phyloP scores from a whole-genome alignment of 2,797 vertebrate genomes.

The Anguilla megastoma region DNA sequence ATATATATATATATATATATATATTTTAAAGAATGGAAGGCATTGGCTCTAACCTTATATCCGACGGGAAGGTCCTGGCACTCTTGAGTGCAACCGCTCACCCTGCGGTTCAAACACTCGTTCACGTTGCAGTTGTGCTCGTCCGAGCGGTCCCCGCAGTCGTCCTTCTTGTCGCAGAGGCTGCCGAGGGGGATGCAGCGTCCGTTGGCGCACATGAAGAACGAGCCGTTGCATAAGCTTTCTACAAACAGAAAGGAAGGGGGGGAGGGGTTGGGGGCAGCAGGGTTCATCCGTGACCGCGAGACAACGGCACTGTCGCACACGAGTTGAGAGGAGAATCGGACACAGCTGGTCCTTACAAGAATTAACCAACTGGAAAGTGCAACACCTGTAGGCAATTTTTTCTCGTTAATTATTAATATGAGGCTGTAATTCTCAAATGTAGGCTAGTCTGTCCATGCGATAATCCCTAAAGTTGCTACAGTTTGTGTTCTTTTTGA shows the following conservation, averaged over 20 bases:
- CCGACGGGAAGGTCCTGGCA: slow-evolving; percentile 92
- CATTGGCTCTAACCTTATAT: slow-evolving; percentile 82
- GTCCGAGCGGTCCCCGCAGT: slow-evolving; percentile 92
- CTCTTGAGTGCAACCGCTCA: slow-evolving; percentile 95
- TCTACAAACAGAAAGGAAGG: slow-evolving; percentile 60
- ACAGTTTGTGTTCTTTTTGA: background rate
- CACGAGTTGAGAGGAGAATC: background rate
- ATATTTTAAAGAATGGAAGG: background rate
- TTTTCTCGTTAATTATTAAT: background rate
- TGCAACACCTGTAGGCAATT: slow-evolving; percentile 13
- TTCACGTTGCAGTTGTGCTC: slow-evolving; percentile 93
- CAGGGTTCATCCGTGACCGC: background rate
- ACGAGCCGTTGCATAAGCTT: slow-evolving; percentile 81
- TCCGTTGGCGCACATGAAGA: slow-evolving; percentile 91
- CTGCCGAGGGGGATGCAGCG: slow-evolving; percentile 85
- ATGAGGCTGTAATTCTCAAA: background rate
- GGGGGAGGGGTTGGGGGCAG: background rate
- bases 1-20: too few relatives aligned
- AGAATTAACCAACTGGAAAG: background rate
- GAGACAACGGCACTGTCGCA: background rate
- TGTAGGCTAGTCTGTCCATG: background rate
- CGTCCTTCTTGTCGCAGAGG: slow-evolving; percentile 87
- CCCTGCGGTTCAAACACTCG: slow-evolving; percentile 91
- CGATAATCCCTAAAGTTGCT: background rate
- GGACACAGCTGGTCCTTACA: background rate